Base-by-base conservation (phyloP, 2,113 vertebrate genomes). In the Nothocercus julius region DNA sequence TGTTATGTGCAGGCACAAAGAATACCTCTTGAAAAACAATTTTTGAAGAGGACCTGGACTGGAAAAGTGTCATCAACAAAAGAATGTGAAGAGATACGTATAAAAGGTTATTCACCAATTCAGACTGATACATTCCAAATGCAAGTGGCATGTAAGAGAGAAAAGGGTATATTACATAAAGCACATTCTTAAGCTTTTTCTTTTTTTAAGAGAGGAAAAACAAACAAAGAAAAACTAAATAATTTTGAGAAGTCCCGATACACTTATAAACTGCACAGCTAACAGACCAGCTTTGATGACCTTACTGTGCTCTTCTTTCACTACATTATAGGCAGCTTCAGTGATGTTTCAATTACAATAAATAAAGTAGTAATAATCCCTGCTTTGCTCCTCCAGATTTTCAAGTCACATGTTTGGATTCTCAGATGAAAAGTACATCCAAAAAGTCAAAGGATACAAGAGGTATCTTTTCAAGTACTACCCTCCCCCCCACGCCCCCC, bases 41-140 rank as follows among this genome's bases (percentile, higher is more conserved):
- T 73, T 92, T 56, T 88, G 42, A 94, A 73, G 20, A 83, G 42
- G 30, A 82, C 44, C 44, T 83, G 69, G 58, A 68, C 42, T 40
- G 81, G 24, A 82, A 59, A 85, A 94, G 47, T 82, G 68, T 53
- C 69, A 76, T 40, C 75, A 90, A 84, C 34, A 81, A 66, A 64
- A 76, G 15, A 90, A 86, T 0, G 11, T 72, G 62, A 84, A 91
- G 87, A 76, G 64, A 44, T 27, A 70, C 1, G 11, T 68, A 79
- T 70, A 82, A 94, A 94, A 93, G 47, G 22, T 64, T 90, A 92
- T 95, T 94, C 92, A 90, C 85, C 77, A 49, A 86, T 86, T 94
- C 85, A 94, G 80, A 91, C 82, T 88, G 85, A 94, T 69, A 95
- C 32, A 81, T 81, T 91, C 82, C 85, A 84, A 90, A 82, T 66